A percentile compares a stretch with the other conserved stretches of the same genome.
Evolutionary conservation across 2,797 vertebrate species (phyloP).

Genomic region (Streptopelia turtur): DNA sequence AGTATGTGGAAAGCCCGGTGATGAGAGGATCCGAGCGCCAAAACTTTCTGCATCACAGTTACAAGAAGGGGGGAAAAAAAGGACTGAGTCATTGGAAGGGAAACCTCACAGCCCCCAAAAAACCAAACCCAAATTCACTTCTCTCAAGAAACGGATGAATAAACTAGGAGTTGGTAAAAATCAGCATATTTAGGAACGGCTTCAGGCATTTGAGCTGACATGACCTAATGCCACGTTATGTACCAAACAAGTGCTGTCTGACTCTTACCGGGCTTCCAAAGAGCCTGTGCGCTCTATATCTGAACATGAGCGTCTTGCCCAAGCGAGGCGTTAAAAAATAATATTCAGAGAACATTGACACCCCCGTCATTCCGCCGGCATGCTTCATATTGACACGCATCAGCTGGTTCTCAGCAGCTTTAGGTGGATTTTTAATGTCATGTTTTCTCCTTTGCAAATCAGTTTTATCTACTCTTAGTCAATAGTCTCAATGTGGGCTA

Average conservation of each 20-base stretch:
- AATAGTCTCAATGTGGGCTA: neutral
- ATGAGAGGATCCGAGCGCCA: neutral
- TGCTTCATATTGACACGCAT: neutral
- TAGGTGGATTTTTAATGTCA: neutral
- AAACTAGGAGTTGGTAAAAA: neutral
- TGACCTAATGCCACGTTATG: accelerated
- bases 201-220: neutral
- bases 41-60: neutral
- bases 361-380: neutral
- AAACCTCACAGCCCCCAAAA: neutral
- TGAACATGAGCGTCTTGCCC: neutral
- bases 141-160: neutral
- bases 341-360: neutral
- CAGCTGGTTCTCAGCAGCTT: constrained; percentile 1
- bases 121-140: neutral
- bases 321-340: neutral
- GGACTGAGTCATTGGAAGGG: neutral
- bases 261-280: accelerated
- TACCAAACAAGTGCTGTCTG: neutral
- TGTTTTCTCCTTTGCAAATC: neutral
- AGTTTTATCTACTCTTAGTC: neutral
- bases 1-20: neutral
- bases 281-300: neutral
- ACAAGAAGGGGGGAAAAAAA: neutral
- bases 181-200: neutral